Evolutionary conservation across 2,113 vertebrate genomes (phyloP).

Genomic region (Gymnorhina tibicen): DNA sequence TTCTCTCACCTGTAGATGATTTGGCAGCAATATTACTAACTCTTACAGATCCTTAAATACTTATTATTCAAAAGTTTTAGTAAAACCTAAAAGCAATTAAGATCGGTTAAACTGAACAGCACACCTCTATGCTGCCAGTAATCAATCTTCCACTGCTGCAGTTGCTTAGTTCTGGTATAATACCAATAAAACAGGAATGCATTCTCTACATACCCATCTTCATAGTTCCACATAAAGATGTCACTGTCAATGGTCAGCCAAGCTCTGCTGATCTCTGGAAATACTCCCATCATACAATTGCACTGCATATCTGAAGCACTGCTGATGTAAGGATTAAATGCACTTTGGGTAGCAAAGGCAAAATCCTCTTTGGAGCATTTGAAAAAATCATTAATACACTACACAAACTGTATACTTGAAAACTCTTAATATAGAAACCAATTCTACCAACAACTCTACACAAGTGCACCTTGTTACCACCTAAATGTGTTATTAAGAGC

Average conservation of each 20-base stretch:
- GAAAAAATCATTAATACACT: not conserved
- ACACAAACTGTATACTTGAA: not conserved
- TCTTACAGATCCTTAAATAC: not conserved
- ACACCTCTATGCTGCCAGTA: not conserved
- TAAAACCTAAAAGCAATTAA: not conserved
- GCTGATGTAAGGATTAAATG: slow-evolving; percentile 74
- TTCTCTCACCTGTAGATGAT: not conserved
- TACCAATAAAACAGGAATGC: not conserved
- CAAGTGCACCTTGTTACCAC: not conserved
- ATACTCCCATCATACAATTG: slow-evolving; percentile 99
- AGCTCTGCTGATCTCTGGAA: slow-evolving; percentile 91
- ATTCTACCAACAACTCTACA: not conserved
- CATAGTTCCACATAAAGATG: slow-evolving; percentile 98
- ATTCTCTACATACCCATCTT: slow-evolving; percentile 85
- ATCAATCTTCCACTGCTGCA: not conserved
- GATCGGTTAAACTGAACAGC: not conserved
- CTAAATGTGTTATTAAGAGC: not conserved
- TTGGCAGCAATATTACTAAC: not conserved
- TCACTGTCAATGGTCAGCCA: slow-evolving; percentile 98
- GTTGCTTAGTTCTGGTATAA: not conserved
- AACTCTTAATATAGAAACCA: not conserved
- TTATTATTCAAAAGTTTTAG: not conserved
- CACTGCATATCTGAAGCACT: slow-evolving; percentile 91
- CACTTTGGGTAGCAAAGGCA: not conserved
- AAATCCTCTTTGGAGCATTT: not conserved